Evolutionary conservation across 2,113 vertebrate species (phyloP), one percentile per base, ranked within the genome.

Genomic region (Meriones unguiculatus): DNA sequence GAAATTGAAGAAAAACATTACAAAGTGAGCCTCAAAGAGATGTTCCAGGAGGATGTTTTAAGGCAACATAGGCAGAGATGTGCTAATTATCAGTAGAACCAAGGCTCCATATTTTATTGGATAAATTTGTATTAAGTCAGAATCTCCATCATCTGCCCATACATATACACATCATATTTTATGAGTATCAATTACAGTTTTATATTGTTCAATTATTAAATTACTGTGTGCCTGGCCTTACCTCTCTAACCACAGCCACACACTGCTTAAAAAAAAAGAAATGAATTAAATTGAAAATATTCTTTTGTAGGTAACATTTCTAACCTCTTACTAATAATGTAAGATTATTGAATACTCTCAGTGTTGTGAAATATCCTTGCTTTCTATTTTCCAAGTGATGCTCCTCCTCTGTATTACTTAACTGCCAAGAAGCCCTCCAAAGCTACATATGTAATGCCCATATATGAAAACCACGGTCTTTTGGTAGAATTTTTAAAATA

Each of bases 201-300:
- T 41, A 64, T 91, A 35, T 73, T 89, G 59, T 2, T 54, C 69
- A 77, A 70, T 70, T 82, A 78, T 82, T 97, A 82, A 41, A 67
- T 65, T 93, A 69, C 32, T 88, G 62, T 62, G 88, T 95, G n/a
- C 24, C 28, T 64, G 81, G 20, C 88, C 30, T 46, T 89, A 76
- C 30, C 25, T 17, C 22, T 96, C 20, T 78, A 88, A n/a, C 57
- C 2, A 73, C 32, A 80, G n/a, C 62, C 2, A 92, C 30, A 25
- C 35, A n/a, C 59, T 88, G 11, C 25, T 87, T 57, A 57, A 57
- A 85, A 95, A 95, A 91, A 84, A 24, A 64, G 38, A 86, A 38
- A 28, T 67, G 94, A 92, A 88, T 57, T 84, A 85, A 82, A 92
- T 86, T n/a, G 13, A 96, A 78, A 12, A 7, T 80, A 94, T 94